Evolutionary conservation across 2,888 invertebrate genomes (phyloP), one percentile per base, ranked within the genome.

Genomic region (Cordilura impudica): DNA sequence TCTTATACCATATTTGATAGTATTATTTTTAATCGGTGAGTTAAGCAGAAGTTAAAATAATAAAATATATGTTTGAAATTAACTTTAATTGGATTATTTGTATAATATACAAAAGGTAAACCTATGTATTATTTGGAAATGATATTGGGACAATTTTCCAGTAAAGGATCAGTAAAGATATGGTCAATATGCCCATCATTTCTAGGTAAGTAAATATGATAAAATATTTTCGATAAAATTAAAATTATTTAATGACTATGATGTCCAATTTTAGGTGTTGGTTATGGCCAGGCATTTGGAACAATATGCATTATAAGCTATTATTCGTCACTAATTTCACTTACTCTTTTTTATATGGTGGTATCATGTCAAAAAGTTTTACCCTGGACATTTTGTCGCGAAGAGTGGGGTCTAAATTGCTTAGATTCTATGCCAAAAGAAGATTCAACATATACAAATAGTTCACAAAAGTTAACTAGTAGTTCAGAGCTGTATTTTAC

Each of bases 51-150:
- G 49, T 7, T n/a, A n/a, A 35, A 26, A 18, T 29, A n/a, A 8
- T 54, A 10, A 21, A 58, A 12, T 21, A 31, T 53, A 26, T 19
- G 47, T 31, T 51, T 16, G n/a, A 53, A n/a, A 54, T 18, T 7
- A 26, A 16, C 6, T 10, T 18, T 21, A 29, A 3, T 45, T 26
- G 26, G 0, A 8, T 16, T 23, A 10, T 60, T 53, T 49, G 1
- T 21, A 54, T 43, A n/a, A n/a, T n/a, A n/a, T n/a, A n/a, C 12
- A 14, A n/a, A 16, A 83, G 83, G 83, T 16, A 82, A 95, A 83
- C 96, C 95, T 0, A 92, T 97, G 90, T 96, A 97, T 87, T 96
- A 95, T 86, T 90, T 97, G 86, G 97, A 97, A 90, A 94, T 95
- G 90, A 91, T 93, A 1, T 87, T 97, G 8, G 97, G 97, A 10